Percentiles rank a stretch among this genome's conserved stretches.
Conservation (phyloP, 1,140 invertebrate species). For the Drosophila chauvacae region DNA sequence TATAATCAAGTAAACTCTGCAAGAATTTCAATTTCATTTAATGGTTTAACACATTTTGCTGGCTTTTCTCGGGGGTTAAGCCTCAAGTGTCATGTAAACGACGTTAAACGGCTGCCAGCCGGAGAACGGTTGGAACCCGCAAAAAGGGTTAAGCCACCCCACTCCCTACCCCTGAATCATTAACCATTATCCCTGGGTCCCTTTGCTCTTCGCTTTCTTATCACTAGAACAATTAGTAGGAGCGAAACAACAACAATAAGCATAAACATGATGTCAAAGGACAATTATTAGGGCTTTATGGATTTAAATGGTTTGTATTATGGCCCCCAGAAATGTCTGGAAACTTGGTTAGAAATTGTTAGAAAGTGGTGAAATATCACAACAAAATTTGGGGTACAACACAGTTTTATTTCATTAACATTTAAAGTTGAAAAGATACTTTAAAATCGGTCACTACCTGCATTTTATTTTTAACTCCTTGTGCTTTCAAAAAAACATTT, state of each 20-base stretch:
- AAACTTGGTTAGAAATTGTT: neutral
- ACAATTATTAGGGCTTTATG: constrained; percentile 78
- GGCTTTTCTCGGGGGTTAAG: constrained; percentile 54
- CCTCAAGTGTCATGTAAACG: constrained; percentile 81
- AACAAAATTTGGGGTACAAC: too few relatives aligned
- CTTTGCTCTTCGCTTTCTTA: constrained; percentile 23
- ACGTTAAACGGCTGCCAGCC: constrained; percentile 55
- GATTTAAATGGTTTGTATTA: constrained; percentile 40
- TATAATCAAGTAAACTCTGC: constrained; percentile 82
- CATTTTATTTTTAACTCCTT: neutral
- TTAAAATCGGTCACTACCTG: neutral
- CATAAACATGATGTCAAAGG: constrained; percentile 75
- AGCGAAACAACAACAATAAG: constrained; percentile 63
- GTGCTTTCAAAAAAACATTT: constrained; percentile 17
- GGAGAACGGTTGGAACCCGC: constrained; percentile 34
- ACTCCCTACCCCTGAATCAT: neutral
- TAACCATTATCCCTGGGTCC: constrained; percentile 18
- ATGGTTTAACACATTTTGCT: constrained; percentile 76
- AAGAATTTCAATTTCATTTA: constrained; percentile 83
- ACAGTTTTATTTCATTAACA: too few relatives aligned
- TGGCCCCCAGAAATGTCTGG: neutral
- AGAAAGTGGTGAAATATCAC: neutral
- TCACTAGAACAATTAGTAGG: constrained; percentile 72
- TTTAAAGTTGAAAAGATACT: neutral
- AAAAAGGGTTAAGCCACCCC: constrained; percentile 50